Conservation (phyloP, 2,113 vertebrate genomes). For the Melanerpes aurifrons region DNA sequence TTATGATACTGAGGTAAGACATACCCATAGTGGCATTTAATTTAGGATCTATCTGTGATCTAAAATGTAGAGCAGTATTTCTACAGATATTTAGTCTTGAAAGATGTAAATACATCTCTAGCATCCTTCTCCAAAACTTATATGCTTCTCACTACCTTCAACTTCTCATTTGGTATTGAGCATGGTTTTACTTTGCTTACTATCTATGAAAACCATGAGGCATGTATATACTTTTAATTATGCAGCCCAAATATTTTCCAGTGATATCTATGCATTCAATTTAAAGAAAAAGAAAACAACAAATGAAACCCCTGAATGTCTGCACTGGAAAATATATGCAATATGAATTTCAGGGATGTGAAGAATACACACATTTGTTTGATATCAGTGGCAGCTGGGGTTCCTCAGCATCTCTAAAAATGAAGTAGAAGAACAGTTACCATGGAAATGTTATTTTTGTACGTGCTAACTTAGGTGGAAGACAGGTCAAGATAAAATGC, state of each 20-base stretch:
- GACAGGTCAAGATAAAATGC: slow-evolving; percentile 53
- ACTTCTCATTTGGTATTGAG: background rate
- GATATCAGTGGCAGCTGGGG: slow-evolving; percentile 12
- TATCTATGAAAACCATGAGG: background rate
- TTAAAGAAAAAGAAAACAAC: background rate
- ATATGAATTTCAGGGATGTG: background rate
- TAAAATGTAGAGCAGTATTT: background rate
- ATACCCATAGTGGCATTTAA: background rate
- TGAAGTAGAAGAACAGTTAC: slow-evolving; percentile 55
- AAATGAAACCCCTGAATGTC: background rate
- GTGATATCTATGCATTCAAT: background rate
- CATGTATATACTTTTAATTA: background rate
- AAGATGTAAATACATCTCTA: background rate
- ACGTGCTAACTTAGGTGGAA: slow-evolving; percentile 51
- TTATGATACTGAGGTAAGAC: background rate
- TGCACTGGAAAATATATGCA: background rate
- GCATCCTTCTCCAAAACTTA: background rate
- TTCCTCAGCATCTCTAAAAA: slow-evolving; percentile 54
- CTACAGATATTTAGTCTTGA: background rate
- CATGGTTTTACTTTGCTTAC: background rate
- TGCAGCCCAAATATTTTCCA: background rate
- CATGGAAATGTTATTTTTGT: slow-evolving; percentile 63
- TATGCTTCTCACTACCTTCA: background rate
- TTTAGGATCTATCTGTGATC: background rate
- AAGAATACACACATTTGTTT: slow-evolving; percentile 24